Evolutionary conservation across 1,140 invertebrate species (phyloP), one percentile per base, ranked within the genome.

Genomic region (Bombus cullumanus): DNA sequence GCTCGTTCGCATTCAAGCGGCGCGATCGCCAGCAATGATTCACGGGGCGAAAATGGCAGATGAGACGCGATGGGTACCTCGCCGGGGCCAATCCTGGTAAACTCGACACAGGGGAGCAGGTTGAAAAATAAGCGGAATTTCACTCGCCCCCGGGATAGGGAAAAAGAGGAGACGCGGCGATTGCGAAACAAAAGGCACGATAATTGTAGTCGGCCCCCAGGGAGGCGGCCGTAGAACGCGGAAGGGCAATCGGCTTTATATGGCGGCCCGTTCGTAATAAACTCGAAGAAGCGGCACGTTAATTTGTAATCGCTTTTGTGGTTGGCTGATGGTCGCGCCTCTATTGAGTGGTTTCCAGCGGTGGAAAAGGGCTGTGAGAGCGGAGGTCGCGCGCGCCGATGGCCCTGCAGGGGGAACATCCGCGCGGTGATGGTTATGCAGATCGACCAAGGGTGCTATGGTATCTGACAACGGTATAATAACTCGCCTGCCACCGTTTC

Each of bases 181-280:
- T 93, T 84, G 92, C 89, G 92, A 95, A 94, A 95, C 94, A 95
- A 94, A 95, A 93, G 93, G 91, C 92, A 91, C 88, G 93, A 94
- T 95, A 94, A 95, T 94, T 94, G 93, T 91, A 92, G 90, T 82
- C 86, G 71, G 87, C 83, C 90, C 92, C 90, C 53, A 9, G 90
- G 92, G 91, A 91, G 83, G 47, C 47, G 47, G 47, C 5, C 47
- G 47, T 53, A 53, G 18, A 53, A 34, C 57, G 59, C 47, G 66
- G 1, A n/a, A 72, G 78, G 69, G 69, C 82, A 68, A 82, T 53
- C 66, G 75, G 39, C 37, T 69, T 69, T 72, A 68, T 73, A 83
- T 41, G 66, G 59, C 62, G 71, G 86, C 18, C 68, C 89, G 92
- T 92, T 93, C 93, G 93, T 94, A 94, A 93, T 91, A 90, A 93